Base-by-base conservation (phyloP, 23 tunicate species). In the Halocynthia roretzi region DNA sequence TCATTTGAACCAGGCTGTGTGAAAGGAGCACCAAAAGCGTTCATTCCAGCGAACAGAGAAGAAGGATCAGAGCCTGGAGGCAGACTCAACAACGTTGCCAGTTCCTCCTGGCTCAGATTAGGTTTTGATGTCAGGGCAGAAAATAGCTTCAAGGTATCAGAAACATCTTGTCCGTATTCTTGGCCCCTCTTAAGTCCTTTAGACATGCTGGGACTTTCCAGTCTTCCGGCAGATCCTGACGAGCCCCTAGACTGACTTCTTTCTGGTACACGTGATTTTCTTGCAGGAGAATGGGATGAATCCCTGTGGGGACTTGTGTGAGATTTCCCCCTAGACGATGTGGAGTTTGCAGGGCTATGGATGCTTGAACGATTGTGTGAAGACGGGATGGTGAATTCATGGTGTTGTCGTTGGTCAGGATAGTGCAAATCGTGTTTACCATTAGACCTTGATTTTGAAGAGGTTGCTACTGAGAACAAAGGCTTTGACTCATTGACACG, bases 121-220 rank as follows among this genome's bases (percentile, higher is more conserved):
- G 78, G 78, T 19, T 74, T 74, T 20, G 78, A 74, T 15, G 78
- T 62, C 21, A 74, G 64, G 8, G 78, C 56, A 9, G 78, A 74
- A 53, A 74, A 56, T 74, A 74, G 56, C 31, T 74, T 74, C 8
- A 74, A 64, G 0, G 78, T 74, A 21, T 74, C 78, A 7, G 78
- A 74, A 22, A 74, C 56, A 56, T 54, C 56, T 31, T 31, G 44
- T 31, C 44, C 44, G 4, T 31, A 31, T 54, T 74, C 78, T 44
- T 53, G 78, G 44, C 44, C 44, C 44, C 44, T 31, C 31, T 48
- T 65, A 65, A 5, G 70, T 8, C 56, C 78, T 22, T 56, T 20
- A 5, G 62, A 74, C 19, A 22, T 53, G 20, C 60, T 20, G 8
- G 78, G 78, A 21, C 60, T 54, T 10, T 22, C 7, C 8, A 54